Evolutionary conservation across 2,888 invertebrate genomes (phyloP).

Genomic region (Phasia obesa): DNA sequence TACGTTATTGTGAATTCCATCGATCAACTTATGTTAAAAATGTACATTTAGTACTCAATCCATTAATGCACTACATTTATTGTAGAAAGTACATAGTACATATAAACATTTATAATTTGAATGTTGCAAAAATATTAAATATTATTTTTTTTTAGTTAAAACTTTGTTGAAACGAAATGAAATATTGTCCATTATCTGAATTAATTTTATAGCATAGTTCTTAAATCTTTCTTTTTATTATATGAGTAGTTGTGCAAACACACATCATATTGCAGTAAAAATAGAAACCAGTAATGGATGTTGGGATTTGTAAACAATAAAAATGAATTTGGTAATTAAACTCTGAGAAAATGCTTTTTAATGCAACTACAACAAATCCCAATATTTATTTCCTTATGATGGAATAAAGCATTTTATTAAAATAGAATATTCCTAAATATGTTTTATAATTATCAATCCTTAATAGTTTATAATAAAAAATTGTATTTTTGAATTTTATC

Average conservation of each 20-base stretch:
- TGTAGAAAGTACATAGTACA: too few relatives aligned
- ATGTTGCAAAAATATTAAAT: background rate
- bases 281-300: slow-evolving; percentile 9
- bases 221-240: slow-evolving; percentile 6
- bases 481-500: slow-evolving; percentile 52
- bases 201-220: slow-evolving; percentile 11
- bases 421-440: slow-evolving; percentile 27
- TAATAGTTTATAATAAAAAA: slow-evolving; percentile 42
- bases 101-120: background rate
- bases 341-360: background rate
- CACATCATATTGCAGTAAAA: background rate
- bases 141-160: slow-evolving; percentile 1
- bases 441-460: background rate
- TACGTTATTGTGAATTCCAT: slow-evolving; percentile 35
- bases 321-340: slow-evolving; percentile 41
- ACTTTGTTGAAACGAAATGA: background rate
- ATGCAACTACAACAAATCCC: slow-evolving; percentile 19
- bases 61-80: too few relatives aligned
- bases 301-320: slow-evolving; percentile 37
- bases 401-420: slow-evolving; percentile 8
- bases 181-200: slow-evolving; percentile 15
- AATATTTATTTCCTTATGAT: slow-evolving; percentile 19
- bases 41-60: too few relatives aligned
- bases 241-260: background rate
- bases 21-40: background rate